Evolutionary conservation across 2,113 vertebrate genomes (phyloP).

Genomic region (Larimichthys polyactis): DNA sequence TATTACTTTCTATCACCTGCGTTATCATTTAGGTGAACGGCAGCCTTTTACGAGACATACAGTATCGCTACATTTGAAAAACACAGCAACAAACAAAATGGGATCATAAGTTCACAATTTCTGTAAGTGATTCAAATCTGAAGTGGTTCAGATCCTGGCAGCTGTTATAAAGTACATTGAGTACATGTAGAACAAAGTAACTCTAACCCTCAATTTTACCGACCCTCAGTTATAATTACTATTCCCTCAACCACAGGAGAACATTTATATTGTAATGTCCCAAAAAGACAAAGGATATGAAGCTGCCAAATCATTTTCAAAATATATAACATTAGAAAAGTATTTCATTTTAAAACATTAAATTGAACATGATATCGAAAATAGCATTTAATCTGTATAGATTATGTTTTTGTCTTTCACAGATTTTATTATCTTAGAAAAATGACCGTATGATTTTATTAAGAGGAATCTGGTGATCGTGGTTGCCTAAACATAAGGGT

Average conservation of each 20-base stretch:
- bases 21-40: neutral
- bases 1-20: neutral
- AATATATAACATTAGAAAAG: neutral
- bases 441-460: neutral
- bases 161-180: slow-evolving; percentile 8
- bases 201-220: slow-evolving; percentile 48
- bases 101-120: slow-evolving; percentile 35
- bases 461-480: neutral
- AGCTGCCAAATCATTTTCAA: neutral
- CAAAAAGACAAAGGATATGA: neutral
- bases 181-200: slow-evolving; percentile 51
- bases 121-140: slow-evolving; percentile 28
- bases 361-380: neutral
- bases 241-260: slow-evolving; percentile 27
- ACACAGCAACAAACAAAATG: slow-evolving; percentile 2
- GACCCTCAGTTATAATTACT: slow-evolving; percentile 38
- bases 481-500: neutral
- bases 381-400: neutral
- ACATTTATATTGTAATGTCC: neutral
- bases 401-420: no score
- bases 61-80: neutral
- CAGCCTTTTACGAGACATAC: neutral
- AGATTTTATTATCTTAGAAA: neutral
- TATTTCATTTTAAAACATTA: slow-evolving; percentile 42
- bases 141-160: slow-evolving; percentile 62